Evolutionary conservation across 2,113 vertebrate genomes (phyloP).

Genomic region (Amphilophus citrinellus): DNA sequence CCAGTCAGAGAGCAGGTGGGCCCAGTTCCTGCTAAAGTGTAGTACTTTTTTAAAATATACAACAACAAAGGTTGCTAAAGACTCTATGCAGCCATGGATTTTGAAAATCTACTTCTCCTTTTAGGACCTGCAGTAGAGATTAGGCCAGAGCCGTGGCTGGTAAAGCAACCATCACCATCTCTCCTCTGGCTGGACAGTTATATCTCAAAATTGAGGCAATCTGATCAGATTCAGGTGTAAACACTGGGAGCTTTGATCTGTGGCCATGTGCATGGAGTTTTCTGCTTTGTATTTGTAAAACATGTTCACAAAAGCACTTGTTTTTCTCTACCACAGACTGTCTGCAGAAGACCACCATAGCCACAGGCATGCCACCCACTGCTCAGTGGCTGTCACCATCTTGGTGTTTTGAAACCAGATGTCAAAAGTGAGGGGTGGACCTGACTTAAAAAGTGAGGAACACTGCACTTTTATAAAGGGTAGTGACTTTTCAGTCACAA

Average conservation of each 20-base stretch:
- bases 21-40: background rate
- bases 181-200: background rate
- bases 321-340: background rate
- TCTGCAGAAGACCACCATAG: background rate
- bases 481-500: background rate
- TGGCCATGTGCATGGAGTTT: background rate
- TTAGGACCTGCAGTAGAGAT: background rate
- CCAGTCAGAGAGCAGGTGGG: background rate
- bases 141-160: background rate
- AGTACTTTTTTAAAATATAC: background rate
- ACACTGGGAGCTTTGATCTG: background rate
- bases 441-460: background rate
- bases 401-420: background rate
- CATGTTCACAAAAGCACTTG: background rate
- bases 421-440: background rate
- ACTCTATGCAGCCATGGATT: background rate
- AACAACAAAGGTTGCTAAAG: background rate
- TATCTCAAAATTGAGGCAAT: background rate
- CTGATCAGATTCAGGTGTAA: background rate
- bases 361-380: background rate
- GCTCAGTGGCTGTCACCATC: background rate
- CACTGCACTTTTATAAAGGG: background rate
- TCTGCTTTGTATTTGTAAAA: background rate
- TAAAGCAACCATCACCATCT: background rate
- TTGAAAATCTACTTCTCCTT: background rate